Base-by-base conservation (phyloP, 1,140 invertebrate species). In the Plectrocnemia conspersa region DNA sequence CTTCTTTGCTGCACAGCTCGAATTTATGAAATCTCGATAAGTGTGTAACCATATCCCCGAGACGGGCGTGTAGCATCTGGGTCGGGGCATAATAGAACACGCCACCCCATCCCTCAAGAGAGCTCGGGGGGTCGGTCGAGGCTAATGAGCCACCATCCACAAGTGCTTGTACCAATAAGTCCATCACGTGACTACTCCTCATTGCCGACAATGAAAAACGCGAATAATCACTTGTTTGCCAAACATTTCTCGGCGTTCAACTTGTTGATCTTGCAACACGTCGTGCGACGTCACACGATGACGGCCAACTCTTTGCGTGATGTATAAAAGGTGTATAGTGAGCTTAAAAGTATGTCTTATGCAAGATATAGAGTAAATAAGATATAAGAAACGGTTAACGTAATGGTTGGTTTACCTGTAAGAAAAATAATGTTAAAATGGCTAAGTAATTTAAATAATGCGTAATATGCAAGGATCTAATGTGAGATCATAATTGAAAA, bases 141-240 rank as follows among this genome's bases (percentile, higher is more conserved):
- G n/a, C 21, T 50, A 50, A 50, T 35, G 47, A 50, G 47, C 19
- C 42, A 10, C 42, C 42, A n/a, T 23, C 22, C n/a, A 22, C 18
- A 23, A 23, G 42, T 50, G 29, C 47, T 33, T 35, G 32, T 50
- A 24, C 29, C 47, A 16, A 38, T 38, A 38, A 38, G 5, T 29
- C 47, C n/a, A 50, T 50, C 47, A 38, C 47, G 47, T 50, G 47
- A 50, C 47, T 50, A 38, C 47, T 50, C 47, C 47, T 50, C 47
- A 50, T 50, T 50, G 47, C 47, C 47, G 47, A 50, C 47, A 50
- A 50, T 50, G 47, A 50, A 50, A 50, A 50, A 50, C 47, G 47
- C 47, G 47, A 50, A 50, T 50, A 50, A 50, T 50, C 47, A 50
- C 47, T 50, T 50, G 47, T 50, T 50, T 50, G 47, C 47, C 47